Conservation (phyloP, 2,113 vertebrate genomes). For the Mesocricetus auratus region DNA sequence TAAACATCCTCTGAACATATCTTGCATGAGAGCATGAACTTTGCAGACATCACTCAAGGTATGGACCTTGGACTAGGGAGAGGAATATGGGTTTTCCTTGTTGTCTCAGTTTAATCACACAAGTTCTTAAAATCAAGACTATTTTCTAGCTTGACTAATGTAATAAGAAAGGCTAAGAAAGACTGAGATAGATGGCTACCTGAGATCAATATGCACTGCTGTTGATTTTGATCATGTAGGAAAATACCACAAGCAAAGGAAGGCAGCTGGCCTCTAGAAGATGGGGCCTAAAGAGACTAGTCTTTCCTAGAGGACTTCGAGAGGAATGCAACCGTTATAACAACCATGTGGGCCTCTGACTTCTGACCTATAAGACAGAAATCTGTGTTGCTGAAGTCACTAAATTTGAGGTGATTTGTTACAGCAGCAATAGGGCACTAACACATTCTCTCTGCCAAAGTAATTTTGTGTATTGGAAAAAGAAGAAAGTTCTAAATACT, state of each 20-base stretch:
- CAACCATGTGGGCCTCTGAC: not conserved
- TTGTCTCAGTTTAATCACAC: not conserved
- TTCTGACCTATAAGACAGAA: not conserved
- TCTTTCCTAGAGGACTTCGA: not conserved
- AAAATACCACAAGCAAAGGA: not conserved
- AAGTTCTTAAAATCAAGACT: slow-evolving; percentile 7
- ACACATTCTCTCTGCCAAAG: not conserved
- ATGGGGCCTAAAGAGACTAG: not conserved
- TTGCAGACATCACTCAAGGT: not conserved
- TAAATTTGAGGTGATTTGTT: slow-evolving; percentile 32
- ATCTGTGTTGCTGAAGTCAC: slow-evolving; percentile 41
- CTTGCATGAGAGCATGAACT: not conserved
- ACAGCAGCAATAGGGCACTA: not conserved
- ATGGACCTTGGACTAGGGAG: not conserved
- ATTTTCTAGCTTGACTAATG: not conserved
- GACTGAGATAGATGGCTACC: not conserved
- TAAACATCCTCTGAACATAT: not conserved
- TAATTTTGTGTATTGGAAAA: slow-evolving; percentile 34
- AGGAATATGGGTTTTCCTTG: not conserved
- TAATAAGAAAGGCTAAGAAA: not conserved
- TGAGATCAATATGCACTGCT: not conserved
- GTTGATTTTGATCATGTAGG: not conserved
- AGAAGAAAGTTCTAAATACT: slow-evolving; percentile 18
- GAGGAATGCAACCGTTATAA: not conserved
- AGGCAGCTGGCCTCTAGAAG: not conserved